Percentiles rank a stretch among this genome's conserved stretches.
Evolutionary conservation across 2,113 vertebrate genomes (phyloP).

Genomic region (Aphyosemion australe): DNA sequence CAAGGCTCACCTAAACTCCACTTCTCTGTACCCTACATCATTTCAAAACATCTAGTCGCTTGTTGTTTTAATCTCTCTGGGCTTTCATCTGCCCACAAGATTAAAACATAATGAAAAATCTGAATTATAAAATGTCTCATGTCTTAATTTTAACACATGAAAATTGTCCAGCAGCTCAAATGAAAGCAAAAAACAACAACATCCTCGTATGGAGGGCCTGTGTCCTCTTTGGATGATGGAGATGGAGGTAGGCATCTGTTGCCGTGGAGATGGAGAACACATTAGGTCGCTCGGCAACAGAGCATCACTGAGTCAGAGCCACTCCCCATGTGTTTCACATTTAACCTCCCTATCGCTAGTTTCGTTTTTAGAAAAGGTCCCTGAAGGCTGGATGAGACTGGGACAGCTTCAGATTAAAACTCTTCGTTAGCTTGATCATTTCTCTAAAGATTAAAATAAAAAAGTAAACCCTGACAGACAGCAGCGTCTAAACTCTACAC

Average conservation of each 20-base stretch:
- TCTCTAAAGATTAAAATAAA: not conserved
- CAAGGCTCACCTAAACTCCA: slow-evolving; percentile 5
- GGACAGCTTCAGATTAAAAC: slow-evolving; percentile 23
- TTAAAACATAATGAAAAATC: not conserved
- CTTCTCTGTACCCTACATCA: slow-evolving; percentile 8
- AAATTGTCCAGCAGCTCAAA: not conserved
- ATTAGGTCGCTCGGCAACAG: slow-evolving; percentile 79
- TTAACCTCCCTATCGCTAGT: slow-evolving; percentile 28
- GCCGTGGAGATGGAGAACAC: slow-evolving; percentile 74
- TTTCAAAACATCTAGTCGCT: slow-evolving; percentile 13
- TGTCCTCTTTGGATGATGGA: slow-evolving; percentile 57
- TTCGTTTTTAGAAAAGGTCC: slow-evolving; percentile 41
- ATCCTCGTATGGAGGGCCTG: slow-evolving; percentile 27
- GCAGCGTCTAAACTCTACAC: not conserved
- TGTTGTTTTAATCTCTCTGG: not conserved
- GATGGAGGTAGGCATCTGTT: slow-evolving; percentile 75
- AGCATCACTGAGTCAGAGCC: slow-evolving; percentile 64
- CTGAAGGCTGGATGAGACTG: slow-evolving; percentile 29
- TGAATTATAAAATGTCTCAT: too few species aligned
- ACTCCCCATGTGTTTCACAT: slow-evolving; percentile 58
- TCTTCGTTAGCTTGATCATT: not conserved
- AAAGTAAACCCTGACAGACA: not conserved
- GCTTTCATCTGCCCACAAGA: not conserved
- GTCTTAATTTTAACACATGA: not conserved
- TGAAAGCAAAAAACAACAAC: not conserved